These are phyloP conservation scores for Tortricodes alternella DNA, from an alignment of 2,888 invertebrate genomes.

Conservation along the genomic window DNA sequence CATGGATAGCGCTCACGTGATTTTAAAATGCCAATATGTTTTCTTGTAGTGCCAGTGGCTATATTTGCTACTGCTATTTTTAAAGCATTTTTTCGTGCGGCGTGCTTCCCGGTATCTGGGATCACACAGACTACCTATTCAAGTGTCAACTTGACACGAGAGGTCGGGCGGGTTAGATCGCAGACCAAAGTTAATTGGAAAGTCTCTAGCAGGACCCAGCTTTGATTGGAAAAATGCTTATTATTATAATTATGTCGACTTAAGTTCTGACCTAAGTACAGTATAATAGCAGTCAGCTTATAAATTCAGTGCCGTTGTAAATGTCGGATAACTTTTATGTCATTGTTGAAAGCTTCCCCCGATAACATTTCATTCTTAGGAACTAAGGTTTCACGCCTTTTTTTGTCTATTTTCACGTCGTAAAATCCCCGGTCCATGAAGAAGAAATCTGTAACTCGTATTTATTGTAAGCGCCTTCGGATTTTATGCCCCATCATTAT, in stretches of 20 bases:
- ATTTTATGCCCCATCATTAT: slow-evolving; percentile 51
- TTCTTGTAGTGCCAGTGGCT: too few relatives aligned
- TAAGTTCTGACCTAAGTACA: neutral
- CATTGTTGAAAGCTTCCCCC: neutral
- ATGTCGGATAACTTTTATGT: too few relatives aligned
- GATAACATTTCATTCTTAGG: neutral
- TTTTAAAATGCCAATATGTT: too few relatives aligned
- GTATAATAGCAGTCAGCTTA: too few relatives aligned
- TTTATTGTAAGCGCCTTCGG: slow-evolving; percentile 39
- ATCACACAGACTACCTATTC: too few relatives aligned
- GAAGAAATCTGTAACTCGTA: slow-evolving; percentile 42
- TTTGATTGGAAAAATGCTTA: neutral
- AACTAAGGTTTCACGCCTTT: slow-evolving; percentile 30
- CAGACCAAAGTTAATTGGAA: neutral
- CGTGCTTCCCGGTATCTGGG: too few relatives aligned
- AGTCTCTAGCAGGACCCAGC: neutral
- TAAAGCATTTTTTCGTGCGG: too few relatives aligned
- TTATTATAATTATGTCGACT: neutral
- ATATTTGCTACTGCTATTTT: too few relatives aligned
- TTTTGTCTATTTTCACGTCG: slow-evolving; percentile 35
- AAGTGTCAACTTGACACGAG: neutral
- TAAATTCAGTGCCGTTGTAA: too few relatives aligned
- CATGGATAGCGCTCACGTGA: too few relatives aligned
- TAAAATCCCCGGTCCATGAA: slow-evolving; percentile 35
- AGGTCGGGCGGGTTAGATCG: neutral